Conservation (phyloP, 1,140 invertebrate genomes). For the Eupeodes corollae region DNA sequence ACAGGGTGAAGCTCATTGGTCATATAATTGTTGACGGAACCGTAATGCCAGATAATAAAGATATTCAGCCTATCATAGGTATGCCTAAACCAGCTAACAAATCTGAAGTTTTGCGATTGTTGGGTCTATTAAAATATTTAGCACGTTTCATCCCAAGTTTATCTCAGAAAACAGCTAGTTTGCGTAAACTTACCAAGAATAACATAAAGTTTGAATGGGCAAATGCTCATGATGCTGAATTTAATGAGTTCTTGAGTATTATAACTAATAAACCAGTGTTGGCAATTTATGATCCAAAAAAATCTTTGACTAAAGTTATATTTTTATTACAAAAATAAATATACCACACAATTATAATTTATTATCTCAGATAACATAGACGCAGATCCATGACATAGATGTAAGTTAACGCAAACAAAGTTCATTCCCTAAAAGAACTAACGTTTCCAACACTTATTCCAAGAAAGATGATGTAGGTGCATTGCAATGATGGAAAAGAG, state of each 20-base stretch:
- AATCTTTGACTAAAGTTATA: too few species aligned
- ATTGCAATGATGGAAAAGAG: too few species aligned
- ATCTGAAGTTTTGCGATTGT: conserved; percentile 6
- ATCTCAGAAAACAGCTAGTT: conserved; percentile 6
- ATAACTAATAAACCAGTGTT: conserved; percentile 13
- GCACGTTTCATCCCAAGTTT: conserved; percentile 13
- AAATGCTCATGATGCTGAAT: conserved; percentile 2
- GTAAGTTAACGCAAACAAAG: too few species aligned
- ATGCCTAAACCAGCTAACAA: conserved; percentile 9
- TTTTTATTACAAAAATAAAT: too few species aligned
- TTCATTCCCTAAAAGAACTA: too few species aligned
- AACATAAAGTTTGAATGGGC: conserved; percentile 17
- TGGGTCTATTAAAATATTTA: conserved; percentile 29
- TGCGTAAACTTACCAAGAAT: conserved; percentile 16
- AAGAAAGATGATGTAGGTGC: too few species aligned
- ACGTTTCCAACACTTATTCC: too few species aligned
- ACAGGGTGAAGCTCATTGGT: conserved; percentile 16
- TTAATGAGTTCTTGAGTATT: conserved; percentile 11
- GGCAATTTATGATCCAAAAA: conserved; percentile 6
- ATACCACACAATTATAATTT: too few species aligned
- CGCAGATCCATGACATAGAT: too few species aligned
- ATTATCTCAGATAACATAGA: too few species aligned
- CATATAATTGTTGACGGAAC: conserved; percentile 12
- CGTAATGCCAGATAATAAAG: conserved; percentile 8
- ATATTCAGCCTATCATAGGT: conserved; percentile 18